Evolutionary conservation across 2,888 invertebrate species (phyloP).

Genomic region (Neocrepidodera transversa): DNA sequence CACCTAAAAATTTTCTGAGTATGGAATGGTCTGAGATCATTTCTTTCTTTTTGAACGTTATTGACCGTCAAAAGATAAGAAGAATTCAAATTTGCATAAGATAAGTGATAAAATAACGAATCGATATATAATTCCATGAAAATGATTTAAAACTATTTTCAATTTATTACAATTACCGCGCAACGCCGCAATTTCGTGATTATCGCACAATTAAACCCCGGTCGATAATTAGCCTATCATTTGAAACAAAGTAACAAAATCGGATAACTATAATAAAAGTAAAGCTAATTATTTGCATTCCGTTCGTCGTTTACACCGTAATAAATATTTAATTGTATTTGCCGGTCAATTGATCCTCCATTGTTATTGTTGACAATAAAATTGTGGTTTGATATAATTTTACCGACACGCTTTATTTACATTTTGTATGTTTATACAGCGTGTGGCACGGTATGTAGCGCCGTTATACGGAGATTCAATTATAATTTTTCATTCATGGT

Average conservation of each 20-base stretch:
- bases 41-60: no score
- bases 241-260: conserved; percentile 12
- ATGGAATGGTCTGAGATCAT: no score
- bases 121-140: no score
- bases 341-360: conserved; percentile 26
- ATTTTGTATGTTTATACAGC: conserved; percentile 17
- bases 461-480: background rate
- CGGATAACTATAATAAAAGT: conserved; percentile 11
- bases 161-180: no score
- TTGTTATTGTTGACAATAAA: conserved; percentile 32
- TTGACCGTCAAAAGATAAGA: no score
- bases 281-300: conserved; percentile 27
- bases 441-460: background rate
- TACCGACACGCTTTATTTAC: conserved; percentile 25
- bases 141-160: no score
- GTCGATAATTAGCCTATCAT: background rate
- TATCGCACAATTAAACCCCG: no score
- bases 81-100: no score
- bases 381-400: conserved; percentile 27
- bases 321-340: conserved; percentile 33
- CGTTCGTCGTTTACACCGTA: conserved; percentile 18
- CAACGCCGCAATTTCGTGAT: no score
- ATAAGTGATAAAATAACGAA: no score
- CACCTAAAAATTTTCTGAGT: no score
- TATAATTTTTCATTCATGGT: background rate